phyloP scores from a whole-genome alignment of 2,888 invertebrate species.

The Parasteatoda lunata region DNA sequence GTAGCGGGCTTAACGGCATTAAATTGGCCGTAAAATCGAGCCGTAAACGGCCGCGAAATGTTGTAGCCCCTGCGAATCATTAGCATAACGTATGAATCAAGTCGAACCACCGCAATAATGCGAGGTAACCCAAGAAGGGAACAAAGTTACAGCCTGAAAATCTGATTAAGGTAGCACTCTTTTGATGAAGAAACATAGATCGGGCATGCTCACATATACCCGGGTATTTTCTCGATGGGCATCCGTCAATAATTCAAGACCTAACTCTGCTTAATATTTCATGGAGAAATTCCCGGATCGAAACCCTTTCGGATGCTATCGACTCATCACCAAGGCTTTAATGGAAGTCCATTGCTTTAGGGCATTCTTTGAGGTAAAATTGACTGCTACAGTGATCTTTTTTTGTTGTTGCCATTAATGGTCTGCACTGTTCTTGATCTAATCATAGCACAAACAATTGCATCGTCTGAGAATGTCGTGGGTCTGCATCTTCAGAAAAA shows the following conservation, averaged over 20 bases:
- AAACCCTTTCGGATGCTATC: constrained; percentile 45
- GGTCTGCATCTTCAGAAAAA: neutral
- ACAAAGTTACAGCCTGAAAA: constrained; percentile 58
- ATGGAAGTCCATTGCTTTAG: constrained; percentile 35
- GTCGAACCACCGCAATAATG: constrained; percentile 20
- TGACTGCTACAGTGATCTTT: neutral
- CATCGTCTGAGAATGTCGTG: constrained; percentile 25
- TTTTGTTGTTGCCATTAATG: constrained; percentile 27
- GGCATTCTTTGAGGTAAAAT: constrained; percentile 5
- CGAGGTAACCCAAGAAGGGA: constrained; percentile 11
- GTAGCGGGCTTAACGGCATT: constrained; percentile 22
- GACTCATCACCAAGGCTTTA: constrained; percentile 36
- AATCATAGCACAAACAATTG: constrained; percentile 44
- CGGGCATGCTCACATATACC: constrained; percentile 11
- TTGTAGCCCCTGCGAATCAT: constrained; percentile 48
- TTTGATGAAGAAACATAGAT: constrained; percentile 51
- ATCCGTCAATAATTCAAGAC: constrained; percentile 59
- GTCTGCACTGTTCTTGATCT: constrained; percentile 26
- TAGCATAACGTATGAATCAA: constrained; percentile 66
- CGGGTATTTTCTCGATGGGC: constrained; percentile 21
- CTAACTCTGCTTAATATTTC: constrained; percentile 61
- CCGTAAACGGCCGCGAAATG: constrained; percentile 54
- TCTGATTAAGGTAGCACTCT: constrained; percentile 48
- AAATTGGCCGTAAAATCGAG: constrained; percentile 62
- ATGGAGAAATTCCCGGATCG: constrained; percentile 18